Base-by-base conservation (phyloP, 2,113 vertebrate genomes). In the Alethe castanea region DNA sequence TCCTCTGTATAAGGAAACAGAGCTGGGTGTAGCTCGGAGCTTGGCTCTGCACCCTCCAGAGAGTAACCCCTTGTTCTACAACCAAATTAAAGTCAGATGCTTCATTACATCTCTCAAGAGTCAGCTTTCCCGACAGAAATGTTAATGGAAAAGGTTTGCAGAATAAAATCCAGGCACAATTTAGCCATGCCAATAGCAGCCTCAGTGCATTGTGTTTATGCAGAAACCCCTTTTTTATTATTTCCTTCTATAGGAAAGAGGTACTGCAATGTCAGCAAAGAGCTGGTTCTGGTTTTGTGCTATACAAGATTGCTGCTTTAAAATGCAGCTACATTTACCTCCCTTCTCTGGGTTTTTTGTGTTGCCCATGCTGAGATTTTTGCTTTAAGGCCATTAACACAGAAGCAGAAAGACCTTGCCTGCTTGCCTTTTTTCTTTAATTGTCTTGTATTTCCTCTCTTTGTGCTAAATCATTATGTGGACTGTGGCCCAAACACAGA, bases 1-100 rank as follows among this genome's bases (percentile, higher is more conserved):
- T 77, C 38, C 29, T 85, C 95, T 95, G 76, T 76, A 78, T 81
- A 92, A 92, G 95, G 93, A 91, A 96, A 78, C 9, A 78, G 92
- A 86, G 83, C 78, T 93, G 92, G 86, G 90, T 90, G 81, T 90
- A 96, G 87, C 94, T 92, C 86, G 8, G 65, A 64, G 79, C 94
- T 89, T 66, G 65, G 78, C 87, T 76, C 0, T 48, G 88, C 71
- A 74, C 44, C 20, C 85, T 76, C 78, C 72, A 48, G 86, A 82
- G 86, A 86, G 95, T 94, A 94, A 87, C 90, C 92, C 92, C 82
- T 94, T 78, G 69, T 96, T 92, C 73, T 86, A 61, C 88, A 36
- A 70, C 57, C 87, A 96, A 95, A 97, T 96, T 64, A 69, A 95
- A 96, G 60, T 96, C 97, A 97, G 95, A 96, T 97, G 96, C 52